Base-by-base conservation (phyloP, 2,888 invertebrate species). In the Notodonta ziczac region DNA sequence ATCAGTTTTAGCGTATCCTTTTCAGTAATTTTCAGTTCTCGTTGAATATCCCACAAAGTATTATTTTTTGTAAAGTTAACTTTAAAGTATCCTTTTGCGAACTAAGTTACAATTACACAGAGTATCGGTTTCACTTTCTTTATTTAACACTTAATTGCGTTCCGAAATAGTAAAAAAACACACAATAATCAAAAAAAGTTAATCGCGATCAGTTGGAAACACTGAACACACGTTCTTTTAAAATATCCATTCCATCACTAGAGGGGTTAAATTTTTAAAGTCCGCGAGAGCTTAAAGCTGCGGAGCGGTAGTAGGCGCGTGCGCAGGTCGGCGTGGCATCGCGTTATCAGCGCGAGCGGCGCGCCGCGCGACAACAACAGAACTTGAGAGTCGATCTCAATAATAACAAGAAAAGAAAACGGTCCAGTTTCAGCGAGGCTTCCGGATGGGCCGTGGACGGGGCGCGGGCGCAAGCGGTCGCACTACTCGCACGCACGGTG, bases 391-490 rank as follows among this genome's bases (percentile, higher is more conserved):
- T 84, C 91, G 91, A 91, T 91, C 93, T 92, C 91, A 93, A 93
- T 93, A 93, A 92, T 90, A 93, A 93, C 93, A 93, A 93, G 93
- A 93, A 93, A 93, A 93, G 93, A 93, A 93, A 93, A 93, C 93
- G 93, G 93, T 93, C 93, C 93, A 93, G 93, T 93, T 93, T 93
- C 93, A 93, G 93, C 87, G 85, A 87, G 92, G 91, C 93, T 93
- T 93, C 93, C 93, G 93, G 93, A 92, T 92, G 92, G 91, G 87
- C 88, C 89, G 89, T 82, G 87, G 86, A 87, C 88, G 88, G 89
- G 84, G 88, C 88, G 88, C 86, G 87, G 85, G 82, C 74, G 77
- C 76, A 72, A 74, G 74, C 72, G 73, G 75, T 76, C 65, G 82
- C 79, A 84, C 86, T 85, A 79, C 85, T 90, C 90, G 76, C 87